Conservation (phyloP, 1,140 invertebrate genomes). For the Dysdera silvatica region DNA sequence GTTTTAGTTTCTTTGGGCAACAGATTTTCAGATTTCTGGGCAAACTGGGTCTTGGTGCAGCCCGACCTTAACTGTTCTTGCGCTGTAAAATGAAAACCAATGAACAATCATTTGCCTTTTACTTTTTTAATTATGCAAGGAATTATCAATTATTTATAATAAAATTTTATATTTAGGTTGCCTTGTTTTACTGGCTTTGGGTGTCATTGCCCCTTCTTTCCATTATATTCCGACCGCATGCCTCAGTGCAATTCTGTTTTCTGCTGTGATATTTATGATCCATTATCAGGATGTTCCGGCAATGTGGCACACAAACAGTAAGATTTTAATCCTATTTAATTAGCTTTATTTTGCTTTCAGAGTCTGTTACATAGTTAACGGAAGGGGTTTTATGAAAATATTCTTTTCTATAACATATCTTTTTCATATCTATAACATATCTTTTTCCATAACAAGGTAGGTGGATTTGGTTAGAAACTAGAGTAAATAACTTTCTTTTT, state of each 20-base stretch:
- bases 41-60: too few species aligned
- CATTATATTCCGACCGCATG: slow-evolving; percentile 78
- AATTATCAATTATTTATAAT: background rate
- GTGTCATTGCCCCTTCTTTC: slow-evolving; percentile 76
- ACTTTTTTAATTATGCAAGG: background rate
- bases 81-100: too few species aligned
- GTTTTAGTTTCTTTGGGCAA: too few species aligned
- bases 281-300: slow-evolving; percentile 75
- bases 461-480: too few species aligned
- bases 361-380: slow-evolving; percentile 18
- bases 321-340: slow-evolving; percentile 1
- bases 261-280: slow-evolving; percentile 85
- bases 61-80: too few species aligned
- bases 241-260: slow-evolving; percentile 74
- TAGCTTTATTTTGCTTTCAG: too few species aligned
- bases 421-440: too few species aligned
- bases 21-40: too few species aligned
- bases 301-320: slow-evolving; percentile 74
- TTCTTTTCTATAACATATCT: too few species aligned
- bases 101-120: background rate
- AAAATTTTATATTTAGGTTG: slow-evolving; percentile 52
- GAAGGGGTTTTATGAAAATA: too few species aligned
- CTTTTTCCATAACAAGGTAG: too few species aligned
- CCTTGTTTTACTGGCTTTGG: slow-evolving; percentile 66
- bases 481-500: too few species aligned